Percentiles rank a stretch among this genome's conserved stretches.
These are phyloP conservation scores for Tanypteryx hageni DNA, from an alignment of 2,888 invertebrate species.

Conservation along the genomic window DNA sequence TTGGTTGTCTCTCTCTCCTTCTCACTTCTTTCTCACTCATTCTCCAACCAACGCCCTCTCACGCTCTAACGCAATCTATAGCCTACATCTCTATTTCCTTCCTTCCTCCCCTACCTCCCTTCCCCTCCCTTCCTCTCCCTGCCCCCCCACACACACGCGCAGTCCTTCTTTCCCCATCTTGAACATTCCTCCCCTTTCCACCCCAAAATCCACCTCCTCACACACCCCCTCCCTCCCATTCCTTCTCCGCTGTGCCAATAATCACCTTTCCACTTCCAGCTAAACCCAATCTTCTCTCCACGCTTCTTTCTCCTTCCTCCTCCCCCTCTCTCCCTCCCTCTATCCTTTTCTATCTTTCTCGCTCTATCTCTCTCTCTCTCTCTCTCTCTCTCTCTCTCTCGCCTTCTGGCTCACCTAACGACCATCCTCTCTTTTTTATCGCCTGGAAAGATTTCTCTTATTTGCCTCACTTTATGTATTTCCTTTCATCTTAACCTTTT, in stretches of 20 bases:
- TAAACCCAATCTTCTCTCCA: conserved; percentile 17
- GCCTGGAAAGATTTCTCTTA: neutral
- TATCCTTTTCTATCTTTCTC: neutral
- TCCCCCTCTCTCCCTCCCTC: neutral
- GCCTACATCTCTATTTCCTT: neutral
- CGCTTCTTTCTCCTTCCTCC: neutral
- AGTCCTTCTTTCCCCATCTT: neutral
- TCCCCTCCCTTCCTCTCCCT: neutral
- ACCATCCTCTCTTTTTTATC: neutral
- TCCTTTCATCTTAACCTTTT: no score
- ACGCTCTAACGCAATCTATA: neutral
- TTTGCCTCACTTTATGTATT: neutral
- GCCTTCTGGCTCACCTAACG: neutral
- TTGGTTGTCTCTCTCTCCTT: neutral
- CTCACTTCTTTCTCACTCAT: no score
- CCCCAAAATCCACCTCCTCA: neutral
- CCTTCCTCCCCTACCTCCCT: neutral
- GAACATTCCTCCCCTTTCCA: neutral
- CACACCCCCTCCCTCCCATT: neutral
- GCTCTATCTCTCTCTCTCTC: neutral
- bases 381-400: neutral
- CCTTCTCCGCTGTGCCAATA: neutral
- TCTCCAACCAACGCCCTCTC: neutral
- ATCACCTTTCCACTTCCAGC: neutral
- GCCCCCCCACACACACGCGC: neutral